These are phyloP conservation scores for Pharmacophagus antenor DNA, from an alignment of 2,888 invertebrate species.

Conservation along the genomic window DNA sequence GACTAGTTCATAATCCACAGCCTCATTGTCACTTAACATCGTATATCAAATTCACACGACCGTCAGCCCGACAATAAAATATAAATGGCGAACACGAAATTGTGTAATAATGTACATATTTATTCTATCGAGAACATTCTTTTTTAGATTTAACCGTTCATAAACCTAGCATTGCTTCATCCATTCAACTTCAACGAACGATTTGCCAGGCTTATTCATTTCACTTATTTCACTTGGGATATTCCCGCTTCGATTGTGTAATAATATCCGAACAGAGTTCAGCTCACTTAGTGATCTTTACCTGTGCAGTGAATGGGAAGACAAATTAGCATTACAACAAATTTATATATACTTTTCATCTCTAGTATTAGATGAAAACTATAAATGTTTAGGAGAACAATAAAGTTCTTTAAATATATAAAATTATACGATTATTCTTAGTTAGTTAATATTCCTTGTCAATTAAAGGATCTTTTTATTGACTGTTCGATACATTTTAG, in stretches of 20 bases:
- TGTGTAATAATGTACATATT: background rate
- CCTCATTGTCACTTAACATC: no score
- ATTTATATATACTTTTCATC: background rate
- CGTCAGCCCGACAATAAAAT: no score
- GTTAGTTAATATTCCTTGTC: no score
- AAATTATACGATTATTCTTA: no score
- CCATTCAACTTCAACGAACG: background rate
- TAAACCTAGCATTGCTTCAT: background rate
- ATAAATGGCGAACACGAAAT: no score
- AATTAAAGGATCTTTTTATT: no score
- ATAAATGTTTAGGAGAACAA: background rate
- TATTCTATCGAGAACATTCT: background rate
- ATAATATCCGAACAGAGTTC: background rate
- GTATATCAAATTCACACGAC: no score
- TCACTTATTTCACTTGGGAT: background rate
- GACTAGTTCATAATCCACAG: no score
- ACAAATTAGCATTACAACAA: background rate
- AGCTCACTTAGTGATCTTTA: background rate
- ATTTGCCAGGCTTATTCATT: background rate
- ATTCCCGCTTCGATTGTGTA: background rate
- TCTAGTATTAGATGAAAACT: background rate
- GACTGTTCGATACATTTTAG: no score
- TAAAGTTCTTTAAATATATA: no score
- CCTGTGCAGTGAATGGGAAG: background rate
- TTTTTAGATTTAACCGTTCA: background rate